Evolutionary conservation across 1,140 invertebrate species (phyloP).

Genomic region (Bombus soroeensis): DNA sequence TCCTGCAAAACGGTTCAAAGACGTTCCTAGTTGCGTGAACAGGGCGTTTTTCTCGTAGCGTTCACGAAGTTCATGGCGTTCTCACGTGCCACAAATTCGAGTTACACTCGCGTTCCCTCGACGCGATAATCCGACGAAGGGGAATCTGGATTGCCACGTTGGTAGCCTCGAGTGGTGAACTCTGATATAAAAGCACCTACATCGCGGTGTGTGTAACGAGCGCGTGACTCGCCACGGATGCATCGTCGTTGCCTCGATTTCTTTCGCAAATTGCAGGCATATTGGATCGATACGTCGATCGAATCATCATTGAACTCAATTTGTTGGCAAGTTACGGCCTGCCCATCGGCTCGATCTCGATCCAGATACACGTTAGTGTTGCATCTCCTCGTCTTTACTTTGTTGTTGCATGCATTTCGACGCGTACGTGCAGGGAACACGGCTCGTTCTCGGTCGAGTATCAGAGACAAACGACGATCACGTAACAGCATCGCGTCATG

Average conservation of each 20-base stretch:
- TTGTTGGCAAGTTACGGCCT: slow-evolving; percentile 43
- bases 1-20: neutral
- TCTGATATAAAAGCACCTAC: neutral
- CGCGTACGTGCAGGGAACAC: slow-evolving; percentile 43
- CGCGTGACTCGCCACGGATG: slow-evolving; percentile 31
- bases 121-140: slow-evolving; percentile 22
- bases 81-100: slow-evolving; percentile 56
- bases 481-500: slow-evolving; percentile 73
- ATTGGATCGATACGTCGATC: slow-evolving; percentile 58
- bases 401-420: slow-evolving; percentile 19
- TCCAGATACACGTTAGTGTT: slow-evolving; percentile 41
- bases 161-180: neutral
- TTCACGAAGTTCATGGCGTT: slow-evolving; percentile 56
- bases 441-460: slow-evolving; percentile 35
- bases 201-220: slow-evolving; percentile 21
- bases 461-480: slow-evolving; percentile 75
- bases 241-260: slow-evolving; percentile 37
- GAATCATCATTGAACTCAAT: slow-evolving; percentile 63
- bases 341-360: slow-evolving; percentile 44
- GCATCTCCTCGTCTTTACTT: neutral
- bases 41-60: neutral
- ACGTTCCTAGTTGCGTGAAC: neutral
- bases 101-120: slow-evolving; percentile 5
- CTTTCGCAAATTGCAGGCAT: slow-evolving; percentile 60
- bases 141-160: slow-evolving; percentile 20